Percentiles rank a stretch among this genome's conserved stretches.
These are phyloP conservation scores for Cremastinae sp. DNA, from an alignment of 2,888 invertebrate species.

Conservation along the genomic window DNA sequence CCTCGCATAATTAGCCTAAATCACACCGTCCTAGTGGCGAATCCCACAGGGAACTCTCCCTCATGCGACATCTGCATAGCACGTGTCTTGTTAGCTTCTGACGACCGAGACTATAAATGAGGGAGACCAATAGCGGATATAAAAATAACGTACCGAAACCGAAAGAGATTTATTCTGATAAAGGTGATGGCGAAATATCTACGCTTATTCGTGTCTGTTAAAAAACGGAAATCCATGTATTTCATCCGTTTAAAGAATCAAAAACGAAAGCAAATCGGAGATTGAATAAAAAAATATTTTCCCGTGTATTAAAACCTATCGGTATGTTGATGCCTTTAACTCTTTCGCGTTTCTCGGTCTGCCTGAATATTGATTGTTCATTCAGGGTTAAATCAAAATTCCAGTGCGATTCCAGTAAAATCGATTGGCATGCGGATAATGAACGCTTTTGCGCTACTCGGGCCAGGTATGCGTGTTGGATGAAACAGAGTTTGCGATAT, in stretches of 20 bases:
- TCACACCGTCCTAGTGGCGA: constrained; percentile 63
- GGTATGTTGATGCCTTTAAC: neutral
- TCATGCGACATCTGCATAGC: constrained; percentile 71
- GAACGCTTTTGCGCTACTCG: constrained; percentile 38
- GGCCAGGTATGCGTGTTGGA: constrained; percentile 1
- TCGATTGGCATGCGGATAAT: constrained; percentile 56
- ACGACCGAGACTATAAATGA: constrained; percentile 43
- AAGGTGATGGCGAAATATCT: too few relatives aligned
- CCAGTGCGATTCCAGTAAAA: constrained; percentile 32
- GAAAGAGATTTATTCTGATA: too few relatives aligned
- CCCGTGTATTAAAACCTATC: too few relatives aligned
- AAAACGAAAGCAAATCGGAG: neutral
- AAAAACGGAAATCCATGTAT: too few relatives aligned
- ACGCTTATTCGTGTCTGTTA: too few relatives aligned
- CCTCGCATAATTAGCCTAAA: constrained; percentile 74
- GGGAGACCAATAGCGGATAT: too few relatives aligned
- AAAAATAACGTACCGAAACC: too few relatives aligned
- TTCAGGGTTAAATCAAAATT: constrained; percentile 15
- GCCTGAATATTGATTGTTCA: neutral
- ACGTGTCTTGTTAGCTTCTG: constrained; percentile 69
- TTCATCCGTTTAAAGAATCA: too few relatives aligned
- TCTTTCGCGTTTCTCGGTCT: neutral
- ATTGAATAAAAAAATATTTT: neutral
- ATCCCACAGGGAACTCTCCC: constrained; percentile 63
- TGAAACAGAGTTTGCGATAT: constrained; percentile 28